Evolutionary conservation across 92 coral and sea anemone genomes (phyloP).

Genomic region (Siderastrea siderea): DNA sequence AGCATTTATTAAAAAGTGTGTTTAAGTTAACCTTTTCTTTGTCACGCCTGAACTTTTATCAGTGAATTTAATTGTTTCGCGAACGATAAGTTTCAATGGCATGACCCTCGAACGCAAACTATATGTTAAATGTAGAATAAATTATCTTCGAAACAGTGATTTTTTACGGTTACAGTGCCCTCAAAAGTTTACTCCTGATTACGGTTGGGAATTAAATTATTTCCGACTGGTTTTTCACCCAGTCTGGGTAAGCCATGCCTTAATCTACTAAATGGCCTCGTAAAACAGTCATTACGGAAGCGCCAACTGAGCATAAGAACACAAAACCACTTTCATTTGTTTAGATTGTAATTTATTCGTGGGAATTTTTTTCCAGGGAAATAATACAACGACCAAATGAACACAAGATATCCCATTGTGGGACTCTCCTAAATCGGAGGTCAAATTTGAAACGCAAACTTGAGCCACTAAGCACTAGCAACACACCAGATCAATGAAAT

Average conservation of each 20-base stretch:
- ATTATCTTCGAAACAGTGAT: background rate
- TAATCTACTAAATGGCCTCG: slow-evolving; percentile 26
- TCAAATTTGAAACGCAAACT: slow-evolving; percentile 49
- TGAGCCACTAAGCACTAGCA: slow-evolving; percentile 18
- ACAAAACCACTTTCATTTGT: slow-evolving; percentile 32
- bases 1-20: slow-evolving; percentile 8
- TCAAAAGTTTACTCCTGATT: background rate
- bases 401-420: slow-evolving; percentile 40
- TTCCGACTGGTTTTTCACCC: background rate
- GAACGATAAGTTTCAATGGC: background rate
- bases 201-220: background rate
- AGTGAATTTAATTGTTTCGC: background rate
- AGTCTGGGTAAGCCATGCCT: background rate
- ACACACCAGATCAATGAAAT: slow-evolving; percentile 9
- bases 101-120: background rate
- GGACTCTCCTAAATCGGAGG: slow-evolving; percentile 41
- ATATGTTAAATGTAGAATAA: background rate
- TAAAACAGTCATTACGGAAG: slow-evolving; percentile 32
- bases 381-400: slow-evolving; percentile 63
- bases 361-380: slow-evolving; percentile 49
- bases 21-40: background rate
- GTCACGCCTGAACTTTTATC: slow-evolving; percentile 3
- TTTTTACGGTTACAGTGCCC: background rate
- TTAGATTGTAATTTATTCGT: slow-evolving; percentile 51
- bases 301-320: slow-evolving; percentile 19